Base-by-base conservation (phyloP, 2,797 vertebrate genomes). In the Zenarchopterus dispar region DNA sequence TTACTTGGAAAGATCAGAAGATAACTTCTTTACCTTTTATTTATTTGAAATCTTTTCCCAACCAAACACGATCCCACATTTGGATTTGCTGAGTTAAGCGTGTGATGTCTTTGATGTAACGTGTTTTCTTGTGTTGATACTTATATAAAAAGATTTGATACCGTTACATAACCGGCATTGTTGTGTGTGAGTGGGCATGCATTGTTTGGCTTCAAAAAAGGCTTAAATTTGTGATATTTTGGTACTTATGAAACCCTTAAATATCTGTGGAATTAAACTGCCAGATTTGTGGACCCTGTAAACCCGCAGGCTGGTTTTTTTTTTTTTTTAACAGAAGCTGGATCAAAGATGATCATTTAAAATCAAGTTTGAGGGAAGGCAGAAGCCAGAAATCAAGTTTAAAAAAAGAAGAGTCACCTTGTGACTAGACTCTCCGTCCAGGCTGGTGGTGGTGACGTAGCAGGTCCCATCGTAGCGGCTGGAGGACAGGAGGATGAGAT, bases 361-460 rank as follows among this genome's bases (percentile, higher is more conserved):
- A 60, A 0, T 22, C 0, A 6, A 56, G 16, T 8, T 41, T 16
- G 33, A 70, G 56, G 41, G 0, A 33, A 6, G 3, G 19, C 4
- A 0, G 0, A 49, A 26, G 31, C 0, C 26, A 42, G 10, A 52
- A 50, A 26, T 9, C 6, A 22, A 52, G 8, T 23, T 3, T 47
- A 0, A 8, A 44, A 44, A 16, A 28, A 8, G 28, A 28, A 28
- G 1, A 6, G 43, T 74, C 89, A 98, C 97, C 91, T 99, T 99
- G 72, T 98, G 96, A 90, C 97, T 99, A 0, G 97, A 99, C 88
- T 99, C 97, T 62, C 98, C 98, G 4, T 99, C 98, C 75, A 99
- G 87, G 85, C 97, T 97, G 89, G 97, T 91, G 18, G 97, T 99
- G 53, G 97, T 99, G 80, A 99, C 96, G n/a, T 96, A 98, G 91